phyloP scores from a whole-genome alignment of 2,888 invertebrate genomes.

The Anaspis maculata region DNA sequence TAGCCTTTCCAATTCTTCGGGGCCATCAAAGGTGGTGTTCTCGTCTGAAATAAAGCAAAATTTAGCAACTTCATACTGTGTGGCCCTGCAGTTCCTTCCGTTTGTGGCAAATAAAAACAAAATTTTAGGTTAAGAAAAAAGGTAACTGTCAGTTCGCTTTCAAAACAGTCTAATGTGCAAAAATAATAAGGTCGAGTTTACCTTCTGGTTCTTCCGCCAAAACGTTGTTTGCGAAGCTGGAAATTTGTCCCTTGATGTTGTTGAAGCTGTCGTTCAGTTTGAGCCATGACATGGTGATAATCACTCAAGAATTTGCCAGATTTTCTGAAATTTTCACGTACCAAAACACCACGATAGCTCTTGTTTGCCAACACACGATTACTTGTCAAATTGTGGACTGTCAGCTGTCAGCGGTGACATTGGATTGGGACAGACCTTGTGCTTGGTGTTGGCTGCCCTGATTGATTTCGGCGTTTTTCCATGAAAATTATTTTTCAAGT shows the following conservation, averaged over 20 bases:
- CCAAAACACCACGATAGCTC: too few species aligned
- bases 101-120: background rate
- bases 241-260: constrained; percentile 78
- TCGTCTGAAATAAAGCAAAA: constrained; percentile 24
- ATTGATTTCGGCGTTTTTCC: too few species aligned
- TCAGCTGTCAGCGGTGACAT: constrained; percentile 2
- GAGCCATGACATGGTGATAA: constrained; percentile 55
- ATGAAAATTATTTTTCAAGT: too few species aligned
- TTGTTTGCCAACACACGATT: constrained; percentile 11
- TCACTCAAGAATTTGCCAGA: too few species aligned
- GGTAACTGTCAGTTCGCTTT: constrained; percentile 6
- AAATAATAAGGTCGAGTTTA: constrained; percentile 15
- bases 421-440: background rate
- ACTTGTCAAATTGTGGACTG: constrained; percentile 5
- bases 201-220: constrained; percentile 63
- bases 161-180: constrained; percentile 12
- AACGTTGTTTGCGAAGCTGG: constrained; percentile 82
- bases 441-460: too few species aligned
- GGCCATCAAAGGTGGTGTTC: too few species aligned
- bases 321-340: too few species aligned
- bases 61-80: too few species aligned
- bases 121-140: too few species aligned
- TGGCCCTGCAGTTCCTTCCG: too few species aligned
- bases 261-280: constrained; percentile 56
- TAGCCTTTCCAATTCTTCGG: constrained; percentile 48